Conservation (phyloP, 1,140 invertebrate genomes). For the Bombus superbus region DNA sequence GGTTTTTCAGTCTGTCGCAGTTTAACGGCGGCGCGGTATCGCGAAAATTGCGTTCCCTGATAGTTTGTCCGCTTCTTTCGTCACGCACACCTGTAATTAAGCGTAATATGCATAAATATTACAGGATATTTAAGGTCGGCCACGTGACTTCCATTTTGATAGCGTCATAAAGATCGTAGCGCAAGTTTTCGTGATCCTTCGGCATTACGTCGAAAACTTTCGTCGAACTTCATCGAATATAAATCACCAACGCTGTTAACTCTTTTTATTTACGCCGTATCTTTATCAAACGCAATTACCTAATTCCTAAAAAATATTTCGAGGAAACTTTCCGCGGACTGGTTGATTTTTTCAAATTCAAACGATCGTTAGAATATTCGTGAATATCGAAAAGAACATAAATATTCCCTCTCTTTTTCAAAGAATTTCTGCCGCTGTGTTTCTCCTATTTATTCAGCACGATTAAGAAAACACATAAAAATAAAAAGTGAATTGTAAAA, state of each 20-base stretch:
- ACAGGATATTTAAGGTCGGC: background rate
- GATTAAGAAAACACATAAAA: background rate
- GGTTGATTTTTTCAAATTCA: no score
- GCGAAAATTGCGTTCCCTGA: background rate
- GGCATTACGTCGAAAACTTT: background rate
- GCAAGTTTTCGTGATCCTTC: background rate
- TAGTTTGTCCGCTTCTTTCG: conserved; percentile 15
- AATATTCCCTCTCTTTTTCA: no score
- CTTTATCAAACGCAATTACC: background rate
- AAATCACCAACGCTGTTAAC: background rate
- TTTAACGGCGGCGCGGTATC: no score
- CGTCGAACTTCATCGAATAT: background rate
- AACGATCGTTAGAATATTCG: background rate
- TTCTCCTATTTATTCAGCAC: background rate
- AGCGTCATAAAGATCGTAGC: background rate
- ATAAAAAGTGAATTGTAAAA: background rate
- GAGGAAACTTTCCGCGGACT: background rate
- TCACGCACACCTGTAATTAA: conserved; percentile 32
- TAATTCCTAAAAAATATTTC: background rate
- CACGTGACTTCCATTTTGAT: conserved; percentile 2
- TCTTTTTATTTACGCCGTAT: background rate
- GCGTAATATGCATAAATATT: conserved; percentile 27
- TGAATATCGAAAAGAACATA: background rate
- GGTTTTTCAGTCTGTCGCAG: background rate
- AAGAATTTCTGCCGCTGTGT: background rate